Evolutionary conservation across 2,888 invertebrate species (phyloP), one percentile per base, ranked within the genome.

Genomic region (Abrostola tripartita): DNA sequence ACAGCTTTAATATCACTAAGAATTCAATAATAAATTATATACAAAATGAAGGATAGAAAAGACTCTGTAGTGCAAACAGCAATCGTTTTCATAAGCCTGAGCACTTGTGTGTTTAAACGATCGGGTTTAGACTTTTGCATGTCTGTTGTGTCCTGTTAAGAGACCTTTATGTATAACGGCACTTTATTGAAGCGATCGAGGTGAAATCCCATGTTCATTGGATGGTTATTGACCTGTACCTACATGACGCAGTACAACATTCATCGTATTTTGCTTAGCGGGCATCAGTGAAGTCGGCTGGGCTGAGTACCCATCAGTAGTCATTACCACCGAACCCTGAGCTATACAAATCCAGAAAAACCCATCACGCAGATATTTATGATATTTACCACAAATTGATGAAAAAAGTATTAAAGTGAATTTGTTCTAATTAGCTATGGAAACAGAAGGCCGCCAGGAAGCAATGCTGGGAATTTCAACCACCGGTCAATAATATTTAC

Each of bases 401-500:
- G 61, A 61, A 72, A 65, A 71, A 65, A 58, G 52, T 68, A 70
- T 74, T 44, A 57, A 61, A 66, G 67, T 65, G 61, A 68, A 70
- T 76, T 81, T 71, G 74, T 62, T 76, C 66, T 68, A 73, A 75
- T 80, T 78, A 79, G 56, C 64, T 65, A 82, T 81, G 65, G 74
- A 72, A 73, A 68, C 68, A 75, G 78, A 84, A 82, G 83, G 83
- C 73, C 78, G 66, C 65, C 83, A 78, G 85, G 84, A 82, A 85
- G 77, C 74, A 42, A 38, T 52, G 60, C 61, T 68, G 82, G 74
- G 79, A 83, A 84, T 84, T 83, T 83, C 82, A 79, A 78, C 71
- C 68, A 76, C 52, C 56, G 65, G 65, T 84, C 76, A 81, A 65
- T 85, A 77, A 84, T 81, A 68, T 71, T 65, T 65, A 68, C 54